Percentiles rank a stretch among this genome's conserved stretches.
These are phyloP conservation scores for Typhlichthys subterraneus DNA, from an alignment of 2,797 vertebrate species.

Conservation along the genomic window DNA sequence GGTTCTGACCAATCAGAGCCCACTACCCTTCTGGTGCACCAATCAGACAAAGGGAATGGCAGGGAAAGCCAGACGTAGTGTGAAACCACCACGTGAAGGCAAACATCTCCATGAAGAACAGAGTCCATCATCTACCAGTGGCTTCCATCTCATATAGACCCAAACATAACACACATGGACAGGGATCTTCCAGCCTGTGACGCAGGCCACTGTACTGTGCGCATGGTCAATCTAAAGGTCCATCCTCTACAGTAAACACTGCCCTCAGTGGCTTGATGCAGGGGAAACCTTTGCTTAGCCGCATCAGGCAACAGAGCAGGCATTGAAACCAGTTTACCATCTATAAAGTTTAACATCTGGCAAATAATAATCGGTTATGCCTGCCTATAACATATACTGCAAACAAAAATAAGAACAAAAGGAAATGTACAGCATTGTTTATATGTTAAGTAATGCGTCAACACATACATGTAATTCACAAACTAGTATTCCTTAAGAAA, in stretches of 20 bases:
- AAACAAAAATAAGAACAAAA: constrained; percentile 28
- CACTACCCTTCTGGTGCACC: constrained; percentile 10
- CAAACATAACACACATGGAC: constrained; percentile 11
- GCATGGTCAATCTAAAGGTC: constrained; percentile 30
- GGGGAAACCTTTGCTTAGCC: constrained; percentile 47
- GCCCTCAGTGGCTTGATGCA: constrained; percentile 54
- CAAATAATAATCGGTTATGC: constrained; percentile 25
- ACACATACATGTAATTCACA: constrained; percentile 61
- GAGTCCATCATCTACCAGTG: neutral
- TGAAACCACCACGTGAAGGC: constrained; percentile 1
- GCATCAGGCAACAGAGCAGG: constrained; percentile 33
- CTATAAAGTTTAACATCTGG: no score
- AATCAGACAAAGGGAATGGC: constrained; percentile 12
- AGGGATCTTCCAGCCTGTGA: constrained; percentile 23
- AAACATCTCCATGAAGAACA: neutral
- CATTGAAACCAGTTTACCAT: neutral
- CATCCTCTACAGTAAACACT: constrained; percentile 46
- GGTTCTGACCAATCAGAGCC: constrained; percentile 18
- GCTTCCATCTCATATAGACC: constrained; percentile 4
- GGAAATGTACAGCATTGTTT: constrained; percentile 51
- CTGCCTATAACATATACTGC: constrained; percentile 30
- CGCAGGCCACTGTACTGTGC: constrained; percentile 28
- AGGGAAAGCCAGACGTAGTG: constrained; percentile 9
- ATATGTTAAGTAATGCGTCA: constrained; percentile 57
- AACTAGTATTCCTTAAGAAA: constrained; percentile 59